A percentile compares a stretch with the other conserved stretches of the same genome.
Evolutionary conservation across 2,888 invertebrate genomes (phyloP).

Genomic region (Amphipoea lucens): DNA sequence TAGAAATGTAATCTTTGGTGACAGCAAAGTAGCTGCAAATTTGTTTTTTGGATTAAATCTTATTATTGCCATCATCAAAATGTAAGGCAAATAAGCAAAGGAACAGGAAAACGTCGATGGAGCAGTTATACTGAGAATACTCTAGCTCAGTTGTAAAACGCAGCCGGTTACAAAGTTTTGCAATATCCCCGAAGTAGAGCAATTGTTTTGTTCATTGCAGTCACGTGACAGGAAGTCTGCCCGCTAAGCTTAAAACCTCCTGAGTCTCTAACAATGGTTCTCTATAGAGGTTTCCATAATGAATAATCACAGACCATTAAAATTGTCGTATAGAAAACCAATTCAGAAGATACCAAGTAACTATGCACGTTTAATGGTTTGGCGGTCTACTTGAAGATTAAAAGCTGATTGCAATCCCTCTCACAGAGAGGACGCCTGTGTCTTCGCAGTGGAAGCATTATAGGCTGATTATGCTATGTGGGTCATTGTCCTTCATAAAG

Average conservation of each 20-base stretch:
- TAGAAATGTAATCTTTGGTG: too few relatives aligned
- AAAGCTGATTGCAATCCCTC: not conserved
- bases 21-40: not conserved
- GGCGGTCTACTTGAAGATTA: not conserved
- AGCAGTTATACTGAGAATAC: not conserved
- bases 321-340: not conserved
- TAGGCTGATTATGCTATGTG: too few relatives aligned
- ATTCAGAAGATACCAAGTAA: not conserved
- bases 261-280: conserved; percentile 45
- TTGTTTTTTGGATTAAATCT: not conserved
- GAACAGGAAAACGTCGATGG: conserved; percentile 2
- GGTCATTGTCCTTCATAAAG: not conserved
- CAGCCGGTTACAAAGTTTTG: conserved; percentile 34
- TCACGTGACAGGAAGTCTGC: conserved; percentile 53
- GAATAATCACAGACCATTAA: conserved; percentile 8
- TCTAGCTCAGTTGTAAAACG: conserved; percentile 18
- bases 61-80: not conserved
- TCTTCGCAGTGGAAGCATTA: not conserved
- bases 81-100: conserved; percentile 2
- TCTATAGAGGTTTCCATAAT: conserved; percentile 18
- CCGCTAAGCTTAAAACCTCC: conserved; percentile 43
- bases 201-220: conserved; percentile 36
- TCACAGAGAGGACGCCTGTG: not conserved
- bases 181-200: conserved; percentile 48
- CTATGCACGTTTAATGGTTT: not conserved